Evolutionary conservation across 2,888 invertebrate species (phyloP), one percentile per base, ranked within the genome.

Genomic region (Thera obeliscata): DNA sequence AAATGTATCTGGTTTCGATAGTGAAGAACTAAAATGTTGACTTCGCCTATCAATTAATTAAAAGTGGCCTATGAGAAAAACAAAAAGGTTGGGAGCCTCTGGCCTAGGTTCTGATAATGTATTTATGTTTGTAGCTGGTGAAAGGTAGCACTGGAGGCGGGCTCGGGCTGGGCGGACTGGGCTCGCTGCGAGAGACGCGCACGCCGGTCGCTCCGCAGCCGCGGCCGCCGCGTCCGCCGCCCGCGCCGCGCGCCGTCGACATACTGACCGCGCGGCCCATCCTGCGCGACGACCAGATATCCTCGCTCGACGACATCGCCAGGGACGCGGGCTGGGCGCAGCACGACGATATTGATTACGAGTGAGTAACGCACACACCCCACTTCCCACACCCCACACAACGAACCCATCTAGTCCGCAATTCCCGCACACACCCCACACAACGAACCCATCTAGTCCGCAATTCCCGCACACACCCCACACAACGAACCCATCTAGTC

Each of bases 301-400:
- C 96, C 81, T 97, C 97, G 68, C 96, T 99, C 94, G 98, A 98
- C 89, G 97, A 98, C 84, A 97, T 98, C 77, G 95, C 97, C 56
- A 96, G 97, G 79, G 97, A 98, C 83, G 96, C 97, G 81, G 98
- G 98, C 72, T 99, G 99, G 99, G 97, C 97, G 67, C 96, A 96
- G 76, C 96, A 97, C 81, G 98, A 98, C 84, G 98, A 98, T 86
- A 97, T 98, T 84, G 98, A 98, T 91, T 98, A 98, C 86, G 97
- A 98, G 95, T 95, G 78, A 91, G 94, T 87, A 59, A 48, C 35
- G 12, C 12, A 12, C 22, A 52, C 52, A 3, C 33, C 4, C 22
- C 22, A 22, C 22, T 22, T 22, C 22, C 22, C 22, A 22, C 22
- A 22, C 22, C 22, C 22, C 22, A 22, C 22, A 22, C 22, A 22